Base-by-base conservation (phyloP, 1,140 invertebrate species). In the Drosophila bipectinata region DNA sequence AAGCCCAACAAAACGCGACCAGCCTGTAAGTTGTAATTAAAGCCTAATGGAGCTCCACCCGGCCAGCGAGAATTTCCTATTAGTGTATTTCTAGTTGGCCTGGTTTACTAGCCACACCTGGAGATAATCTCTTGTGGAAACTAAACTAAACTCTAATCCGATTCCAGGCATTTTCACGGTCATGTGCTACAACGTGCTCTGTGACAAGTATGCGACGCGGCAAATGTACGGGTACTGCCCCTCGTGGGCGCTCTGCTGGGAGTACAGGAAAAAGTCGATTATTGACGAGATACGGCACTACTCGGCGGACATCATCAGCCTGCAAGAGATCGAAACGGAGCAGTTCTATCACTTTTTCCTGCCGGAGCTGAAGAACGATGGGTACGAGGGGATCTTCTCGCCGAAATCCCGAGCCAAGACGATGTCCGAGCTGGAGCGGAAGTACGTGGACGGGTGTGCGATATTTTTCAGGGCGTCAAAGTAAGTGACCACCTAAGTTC, bases 161-260 rank as follows among this genome's bases (percentile, higher is more conserved):
- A 79, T 93, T 91, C 2, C 92, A 97, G 97, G 97, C 94, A 97
- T 98, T 91, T 98, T 99, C 93, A 99, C 98, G 54, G 98, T 99
- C 66, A 99, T 99, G 97, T 99, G 98, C 93, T 99, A 99, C 94
- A 99, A 99, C 93, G 98, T 99, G 56, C 94, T 99, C 58, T 99
- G 99, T 93, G 98, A 99, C 93, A 99, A 99, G 93, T 99, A 99
- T 90, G 98, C 98, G 24, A 99, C 98, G 14, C 92, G 98, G 78
- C 97, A 98, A 92, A 98, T 98, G 96, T 99, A 99, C 93, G 98
- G 97, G 67, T 99, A 99, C 92, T 99, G 98, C 93, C 98, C 98
- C 2, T 96, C 96, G 71, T 99, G 98, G 98, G 98, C 98, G 21
- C 93, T 99, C 10, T 96, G 97, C 91, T 99, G 99, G 99, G 98